Evolutionary conservation across 1,140 invertebrate genomes (phyloP).

Genomic region (Oreohelix idahoensis): DNA sequence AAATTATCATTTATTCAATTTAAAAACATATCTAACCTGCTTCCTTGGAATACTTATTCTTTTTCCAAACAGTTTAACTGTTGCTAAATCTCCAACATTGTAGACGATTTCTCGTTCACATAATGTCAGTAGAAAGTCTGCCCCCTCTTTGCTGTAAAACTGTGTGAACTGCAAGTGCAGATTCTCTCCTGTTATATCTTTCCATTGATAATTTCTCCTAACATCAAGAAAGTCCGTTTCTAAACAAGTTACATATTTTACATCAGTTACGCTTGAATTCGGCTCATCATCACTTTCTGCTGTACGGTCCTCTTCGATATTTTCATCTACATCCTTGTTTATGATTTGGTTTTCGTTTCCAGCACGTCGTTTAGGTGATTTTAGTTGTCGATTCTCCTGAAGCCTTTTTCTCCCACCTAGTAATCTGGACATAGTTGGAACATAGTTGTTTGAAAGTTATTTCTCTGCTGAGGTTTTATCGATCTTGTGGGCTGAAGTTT

Average conservation of each 20-base stretch:
- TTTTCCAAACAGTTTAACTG: constrained; percentile 80
- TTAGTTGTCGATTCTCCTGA: not conserved
- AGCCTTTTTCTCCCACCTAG: not conserved
- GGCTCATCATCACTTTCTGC: no score
- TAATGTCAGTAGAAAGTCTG: constrained; percentile 55
- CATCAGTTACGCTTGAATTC: not conserved
- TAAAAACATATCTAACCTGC: constrained; percentile 75
- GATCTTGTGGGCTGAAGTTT: no score
- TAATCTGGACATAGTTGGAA: not conserved
- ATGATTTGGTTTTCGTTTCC: not conserved
- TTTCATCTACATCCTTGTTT: not conserved
- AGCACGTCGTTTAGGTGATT: not conserved
- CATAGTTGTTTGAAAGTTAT: no score
- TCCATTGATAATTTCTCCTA: constrained; percentile 40
- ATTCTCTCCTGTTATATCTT: constrained; percentile 51
- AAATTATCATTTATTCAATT: no score
- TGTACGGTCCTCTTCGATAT: not conserved
- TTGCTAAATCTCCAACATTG: constrained; percentile 74
- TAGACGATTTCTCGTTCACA: constrained; percentile 61
- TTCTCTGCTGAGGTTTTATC: no score
- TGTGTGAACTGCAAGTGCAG: constrained; percentile 57
- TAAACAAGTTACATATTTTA: not conserved
- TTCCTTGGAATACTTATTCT: constrained; percentile 80
- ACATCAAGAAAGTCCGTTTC: constrained; percentile 44
- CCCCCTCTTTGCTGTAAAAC: constrained; percentile 55